Percentiles rank a stretch among this genome's conserved stretches.
Evolutionary conservation across 2,113 vertebrate species (phyloP).

Genomic region (Furnarius figulus): DNA sequence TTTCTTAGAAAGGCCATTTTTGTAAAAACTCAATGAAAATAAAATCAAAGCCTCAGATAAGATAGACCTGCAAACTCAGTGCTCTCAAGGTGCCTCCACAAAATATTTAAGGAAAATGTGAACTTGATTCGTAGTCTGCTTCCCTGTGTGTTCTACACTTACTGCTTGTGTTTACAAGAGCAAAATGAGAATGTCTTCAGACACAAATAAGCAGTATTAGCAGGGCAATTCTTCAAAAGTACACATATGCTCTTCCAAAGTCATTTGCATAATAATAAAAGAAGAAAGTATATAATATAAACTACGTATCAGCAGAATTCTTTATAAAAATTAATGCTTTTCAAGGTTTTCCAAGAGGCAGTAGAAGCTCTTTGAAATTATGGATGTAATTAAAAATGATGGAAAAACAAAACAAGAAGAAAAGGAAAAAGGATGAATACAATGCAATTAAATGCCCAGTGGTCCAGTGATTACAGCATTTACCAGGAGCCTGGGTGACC

Average conservation of each 20-base stretch:
- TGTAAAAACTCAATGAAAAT: background rate
- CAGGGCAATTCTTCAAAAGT: conserved; percentile 16
- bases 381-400: conserved; percentile 51
- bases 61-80: background rate
- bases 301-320: conserved; percentile 37
- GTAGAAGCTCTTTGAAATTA: conserved; percentile 60
- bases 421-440: background rate
- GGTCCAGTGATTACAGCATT: background rate
- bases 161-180: background rate
- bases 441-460: conserved; percentile 7
- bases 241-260: conserved; percentile 29
- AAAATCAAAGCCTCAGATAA: background rate
- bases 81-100: background rate
- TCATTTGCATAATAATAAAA: conserved; percentile 49
- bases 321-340: conserved; percentile 50
- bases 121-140: background rate
- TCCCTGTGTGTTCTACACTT: background rate
- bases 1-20: background rate
- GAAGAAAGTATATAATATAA: conserved; percentile 24
- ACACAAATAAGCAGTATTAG: conserved; percentile 26
- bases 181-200: conserved; percentile 9
- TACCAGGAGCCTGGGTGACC: background rate
- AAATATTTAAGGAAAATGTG: background rate
- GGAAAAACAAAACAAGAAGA: conserved; percentile 7
- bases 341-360: conserved; percentile 36